Evolutionary conservation across 2,113 vertebrate genomes (phyloP).

Genomic region (Gobius niger): DNA sequence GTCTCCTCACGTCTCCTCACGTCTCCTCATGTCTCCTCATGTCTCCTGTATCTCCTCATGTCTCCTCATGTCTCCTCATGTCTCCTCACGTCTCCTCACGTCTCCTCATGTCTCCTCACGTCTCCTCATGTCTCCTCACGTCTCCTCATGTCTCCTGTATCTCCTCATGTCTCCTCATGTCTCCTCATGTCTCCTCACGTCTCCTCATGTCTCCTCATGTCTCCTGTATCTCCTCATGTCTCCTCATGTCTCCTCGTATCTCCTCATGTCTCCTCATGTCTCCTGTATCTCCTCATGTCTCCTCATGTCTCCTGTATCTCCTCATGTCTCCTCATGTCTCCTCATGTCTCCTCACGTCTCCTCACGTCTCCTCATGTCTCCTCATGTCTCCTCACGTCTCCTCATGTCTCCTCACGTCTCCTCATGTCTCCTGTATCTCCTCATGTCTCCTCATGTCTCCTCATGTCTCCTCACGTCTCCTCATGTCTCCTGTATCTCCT

Average conservation of each 20-base stretch:
- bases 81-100: slow-evolving; percentile 38
- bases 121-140: too few relatives aligned
- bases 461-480: slow-evolving; percentile 41
- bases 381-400: slow-evolving; percentile 51
- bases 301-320: neutral
- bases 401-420: too few relatives aligned
- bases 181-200: slow-evolving; percentile 44
- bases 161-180: slow-evolving; percentile 40
- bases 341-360: slow-evolving; percentile 51
- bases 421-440: neutral
- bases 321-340: slow-evolving; percentile 41
- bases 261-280: slow-evolving; percentile 41
- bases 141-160: neutral
- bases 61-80: neutral
- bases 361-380: neutral
- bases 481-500: neutral
- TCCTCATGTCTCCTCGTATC: neutral
- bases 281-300: slow-evolving; percentile 40
- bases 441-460: slow-evolving; percentile 40
- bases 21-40: too few relatives aligned
- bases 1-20: too few relatives aligned
- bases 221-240: slow-evolving; percentile 40
- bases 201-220: neutral
- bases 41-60: slow-evolving; percentile 40
- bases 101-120: slow-evolving; percentile 42